Conservation (phyloP, 1,140 invertebrate genomes). For the Formica exsecta region DNA sequence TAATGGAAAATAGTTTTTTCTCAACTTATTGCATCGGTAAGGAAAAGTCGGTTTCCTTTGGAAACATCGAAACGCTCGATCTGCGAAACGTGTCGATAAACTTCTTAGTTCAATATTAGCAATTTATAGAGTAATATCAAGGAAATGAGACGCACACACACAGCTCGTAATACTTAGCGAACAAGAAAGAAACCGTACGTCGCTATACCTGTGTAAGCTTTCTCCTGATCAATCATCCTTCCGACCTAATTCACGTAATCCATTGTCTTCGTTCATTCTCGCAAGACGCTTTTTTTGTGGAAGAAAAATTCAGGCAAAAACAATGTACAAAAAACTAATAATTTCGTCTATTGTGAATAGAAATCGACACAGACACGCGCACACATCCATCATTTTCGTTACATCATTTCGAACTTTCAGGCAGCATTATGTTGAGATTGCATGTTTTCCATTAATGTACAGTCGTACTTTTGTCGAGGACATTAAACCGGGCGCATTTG, state of each 20-base stretch:
- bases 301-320: background rate
- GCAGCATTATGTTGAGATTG: background rate
- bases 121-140: constrained; percentile 30
- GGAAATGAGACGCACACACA: constrained; percentile 5
- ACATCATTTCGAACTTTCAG: constrained; percentile 22
- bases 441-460: constrained; percentile 1
- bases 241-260: constrained; percentile 55
- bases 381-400: background rate
- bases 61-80: constrained; percentile 32
- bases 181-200: constrained; percentile 6
- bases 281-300: constrained; percentile 12
- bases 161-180: constrained; percentile 18
- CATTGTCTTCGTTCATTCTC: constrained; percentile 46
- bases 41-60: constrained; percentile 58
- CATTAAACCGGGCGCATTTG: constrained; percentile 42
- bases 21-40: constrained; percentile 17
- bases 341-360: constrained; percentile 1
- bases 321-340: constrained; percentile 9
- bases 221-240: constrained; percentile 61
- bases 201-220: constrained; percentile 25
- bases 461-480: background rate
- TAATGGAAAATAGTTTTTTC: background rate
- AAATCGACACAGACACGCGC: background rate
- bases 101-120: background rate
- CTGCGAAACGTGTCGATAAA: constrained; percentile 46